Percentiles rank a stretch among this genome's conserved stretches.
Evolutionary conservation across 1,140 invertebrate genomes (phyloP).

Genomic region (Plutomurus gul): DNA sequence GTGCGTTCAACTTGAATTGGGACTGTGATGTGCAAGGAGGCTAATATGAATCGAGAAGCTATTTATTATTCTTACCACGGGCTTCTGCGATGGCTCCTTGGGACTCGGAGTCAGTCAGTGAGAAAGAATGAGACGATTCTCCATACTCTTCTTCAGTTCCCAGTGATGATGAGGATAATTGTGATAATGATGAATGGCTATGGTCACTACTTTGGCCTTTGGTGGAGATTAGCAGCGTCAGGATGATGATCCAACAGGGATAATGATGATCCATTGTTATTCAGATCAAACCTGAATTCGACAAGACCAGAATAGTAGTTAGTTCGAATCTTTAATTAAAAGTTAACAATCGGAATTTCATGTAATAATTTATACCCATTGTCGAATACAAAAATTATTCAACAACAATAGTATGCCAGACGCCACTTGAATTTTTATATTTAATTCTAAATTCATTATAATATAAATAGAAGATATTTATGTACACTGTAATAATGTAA

Average conservation of each 20-base stretch:
- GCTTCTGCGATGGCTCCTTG: constrained; percentile 6
- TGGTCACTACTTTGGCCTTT: constrained; percentile 14
- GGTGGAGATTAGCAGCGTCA: not conserved
- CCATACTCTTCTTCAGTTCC: not conserved
- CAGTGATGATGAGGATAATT: not conserved
- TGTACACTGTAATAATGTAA: too few species aligned
- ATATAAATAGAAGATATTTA: too few species aligned
- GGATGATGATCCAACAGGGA: not conserved
- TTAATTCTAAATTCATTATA: too few species aligned
- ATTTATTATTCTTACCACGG: constrained; percentile 24
- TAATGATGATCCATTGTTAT: not conserved
- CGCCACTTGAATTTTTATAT: too few species aligned
- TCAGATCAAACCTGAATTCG: not conserved
- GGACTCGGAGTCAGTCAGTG: constrained; percentile 15
- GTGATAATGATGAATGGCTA: constrained; percentile 7
- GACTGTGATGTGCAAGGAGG: not conserved
- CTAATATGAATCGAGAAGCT: not conserved
- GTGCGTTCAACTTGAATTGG: too few species aligned
- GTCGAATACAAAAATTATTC: too few species aligned
- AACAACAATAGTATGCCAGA: too few species aligned
- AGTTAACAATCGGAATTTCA: too few species aligned
- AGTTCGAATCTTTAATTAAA: too few species aligned
- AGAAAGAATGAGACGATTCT: not conserved
- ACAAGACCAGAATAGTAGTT: not conserved
- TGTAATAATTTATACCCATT: too few species aligned